Evolutionary conservation across 2,888 invertebrate species (phyloP).

Genomic region (Gastracanthus pulcherrimus): DNA sequence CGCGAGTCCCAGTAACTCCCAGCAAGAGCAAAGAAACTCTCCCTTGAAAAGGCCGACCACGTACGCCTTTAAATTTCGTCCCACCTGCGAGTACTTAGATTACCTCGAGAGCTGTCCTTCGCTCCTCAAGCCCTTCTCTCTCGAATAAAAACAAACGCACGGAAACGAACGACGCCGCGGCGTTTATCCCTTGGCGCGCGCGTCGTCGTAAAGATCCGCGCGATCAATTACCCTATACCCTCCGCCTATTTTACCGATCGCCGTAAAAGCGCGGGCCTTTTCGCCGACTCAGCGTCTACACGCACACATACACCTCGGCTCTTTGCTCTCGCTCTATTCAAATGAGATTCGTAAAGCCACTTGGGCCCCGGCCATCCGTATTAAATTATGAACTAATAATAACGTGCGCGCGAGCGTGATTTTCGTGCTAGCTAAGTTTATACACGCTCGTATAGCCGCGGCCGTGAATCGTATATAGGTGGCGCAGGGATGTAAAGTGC

Average conservation of each 20-base stretch:
- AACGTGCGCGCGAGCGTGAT: background rate
- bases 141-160: background rate
- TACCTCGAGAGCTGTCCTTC: background rate
- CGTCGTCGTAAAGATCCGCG: background rate
- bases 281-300: too few relatives aligned
- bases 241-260: slow-evolving; percentile 10
- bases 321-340: slow-evolving; percentile 22
- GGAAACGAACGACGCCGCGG: background rate
- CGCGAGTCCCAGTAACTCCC: too few relatives aligned
- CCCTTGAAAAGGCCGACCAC: background rate
- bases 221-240: slow-evolving; percentile 26
- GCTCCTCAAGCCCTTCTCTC: background rate
- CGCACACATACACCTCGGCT: too few relatives aligned
- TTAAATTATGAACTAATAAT: background rate
- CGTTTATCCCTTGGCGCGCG: background rate
- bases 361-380: background rate
- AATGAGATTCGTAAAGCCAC: slow-evolving; percentile 39
- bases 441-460: too few relatives aligned
- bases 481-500: too few relatives aligned
- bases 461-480: too few relatives aligned
- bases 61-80: slow-evolving; percentile 9
- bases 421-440: background rate
- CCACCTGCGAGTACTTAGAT: slow-evolving; percentile 3
- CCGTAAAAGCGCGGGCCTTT: slow-evolving; percentile 6
- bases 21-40: background rate